These are phyloP conservation scores for Noctua pronuba DNA, from an alignment of 2,888 invertebrate genomes.

Conservation along the genomic window DNA sequence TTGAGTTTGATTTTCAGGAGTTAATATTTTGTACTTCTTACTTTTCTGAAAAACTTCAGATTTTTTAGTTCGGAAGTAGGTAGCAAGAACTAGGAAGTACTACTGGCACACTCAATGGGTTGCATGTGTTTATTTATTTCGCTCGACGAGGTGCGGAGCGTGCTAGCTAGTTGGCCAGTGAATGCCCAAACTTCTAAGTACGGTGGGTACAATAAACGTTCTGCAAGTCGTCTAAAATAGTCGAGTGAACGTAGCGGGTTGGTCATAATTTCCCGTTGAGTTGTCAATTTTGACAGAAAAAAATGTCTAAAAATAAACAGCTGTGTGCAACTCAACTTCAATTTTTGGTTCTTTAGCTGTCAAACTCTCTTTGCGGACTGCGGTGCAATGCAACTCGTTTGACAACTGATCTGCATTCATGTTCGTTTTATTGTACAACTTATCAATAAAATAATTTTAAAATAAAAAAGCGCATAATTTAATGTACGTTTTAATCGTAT, in stretches of 20 bases:
- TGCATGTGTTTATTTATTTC: background rate
- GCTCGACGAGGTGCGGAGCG: background rate
- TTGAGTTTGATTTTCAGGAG: too few relatives aligned
- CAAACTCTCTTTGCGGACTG: background rate
- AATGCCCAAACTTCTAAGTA: background rate
- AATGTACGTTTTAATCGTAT: slow-evolving; percentile 2
- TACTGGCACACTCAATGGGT: background rate
- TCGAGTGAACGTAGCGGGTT: background rate
- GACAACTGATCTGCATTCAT: slow-evolving; percentile 21
- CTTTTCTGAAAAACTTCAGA: background rate
- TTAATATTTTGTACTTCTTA: background rate
- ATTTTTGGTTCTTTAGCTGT: slow-evolving; percentile 13
- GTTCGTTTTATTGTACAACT: slow-evolving; percentile 28
- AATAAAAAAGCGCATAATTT: background rate
- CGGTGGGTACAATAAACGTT: background rate
- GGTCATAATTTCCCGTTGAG: background rate
- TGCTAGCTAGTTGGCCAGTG: background rate
- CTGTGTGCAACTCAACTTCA: background rate
- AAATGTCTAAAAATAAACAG: background rate
- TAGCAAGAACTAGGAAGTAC: background rate
- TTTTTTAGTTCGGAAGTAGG: background rate
- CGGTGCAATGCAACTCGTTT: too few relatives aligned
- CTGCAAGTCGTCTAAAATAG: background rate
- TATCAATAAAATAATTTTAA: background rate
- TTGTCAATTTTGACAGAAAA: slow-evolving; percentile 21